Evolutionary conservation across 2,113 vertebrate genomes (phyloP), one percentile per base, ranked within the genome.

Genomic region (Bos javanicus): DNA sequence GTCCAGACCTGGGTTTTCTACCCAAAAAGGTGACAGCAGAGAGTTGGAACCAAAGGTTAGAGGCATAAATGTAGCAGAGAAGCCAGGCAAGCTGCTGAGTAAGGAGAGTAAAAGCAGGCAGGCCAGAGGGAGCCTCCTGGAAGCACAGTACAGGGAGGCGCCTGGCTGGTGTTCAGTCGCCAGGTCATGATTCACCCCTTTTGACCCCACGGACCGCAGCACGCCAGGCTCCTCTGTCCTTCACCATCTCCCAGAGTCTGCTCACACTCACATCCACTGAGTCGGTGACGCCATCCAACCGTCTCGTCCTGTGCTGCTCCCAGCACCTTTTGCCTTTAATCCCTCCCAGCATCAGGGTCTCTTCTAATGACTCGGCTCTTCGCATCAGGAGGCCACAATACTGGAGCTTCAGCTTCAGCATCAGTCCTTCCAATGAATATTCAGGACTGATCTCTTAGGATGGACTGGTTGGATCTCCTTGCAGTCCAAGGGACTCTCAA

Each of bases 171-270:
- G 9, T 39, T 23, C n/a, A 23, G n/a, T 71, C 5, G 0, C 67
- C 67, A 12, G 9, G n/a, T 39, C 67, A 13, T 1, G 10, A 3
- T n/a, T 39, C 19, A 71, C 19, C n/a, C n/a, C n/a, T 74, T 39
- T 23, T 1, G 2, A 39, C 67, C 10, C 67, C 67, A 39, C 0
- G 2, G 67, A 39, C n/a, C 2, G 1, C n/a, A 74, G n/a, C n/a
- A 74, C 1, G 19, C 67, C n/a, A 39, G n/a, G n/a, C 67, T 71
- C 67, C 67, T 39, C 67, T 71, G 67, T 23, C 67, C 67, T 23
- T 71, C 19, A 6, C 67, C n/a, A 23, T 12, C 19, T 71, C 19
- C n/a, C 67, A 12, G n/a, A 23, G 10, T 13, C 12, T 39, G 19
- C 10, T 74, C 67, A 74, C 2, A 39, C 19, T 71, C n/a, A 5